A percentile compares a stretch with the other conserved stretches of the same genome.
Conservation (phyloP, 2,797 vertebrate genomes). For the Taeniopygia guttata region DNA sequence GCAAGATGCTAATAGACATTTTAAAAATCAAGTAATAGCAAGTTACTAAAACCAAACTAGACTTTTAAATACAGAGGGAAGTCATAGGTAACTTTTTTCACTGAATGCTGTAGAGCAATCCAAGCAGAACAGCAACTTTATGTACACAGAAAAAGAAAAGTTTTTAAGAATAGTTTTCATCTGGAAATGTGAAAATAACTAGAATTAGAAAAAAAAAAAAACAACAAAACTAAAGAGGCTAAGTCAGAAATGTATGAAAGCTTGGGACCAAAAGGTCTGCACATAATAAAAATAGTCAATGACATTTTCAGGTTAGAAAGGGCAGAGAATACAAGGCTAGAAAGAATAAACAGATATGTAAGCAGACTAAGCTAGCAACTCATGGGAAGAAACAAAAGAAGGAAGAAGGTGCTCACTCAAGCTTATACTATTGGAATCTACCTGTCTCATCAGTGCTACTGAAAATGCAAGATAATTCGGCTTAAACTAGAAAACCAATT, state of each 20-base stretch:
- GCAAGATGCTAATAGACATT: conserved; percentile 48
- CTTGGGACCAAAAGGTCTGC: neutral
- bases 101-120: neutral
- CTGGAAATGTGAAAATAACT: neutral
- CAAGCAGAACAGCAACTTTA: neutral
- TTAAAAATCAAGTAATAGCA: conserved; percentile 63
- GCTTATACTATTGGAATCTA: neutral
- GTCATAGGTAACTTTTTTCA: neutral
- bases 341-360: neutral
- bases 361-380: neutral
- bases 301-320: neutral
- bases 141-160: neutral
- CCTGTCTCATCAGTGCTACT: neutral
- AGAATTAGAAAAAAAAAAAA: neutral
- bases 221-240: neutral
- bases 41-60: conserved; percentile 9
- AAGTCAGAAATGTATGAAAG: neutral
- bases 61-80: neutral
- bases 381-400: fast-evolving
- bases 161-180: neutral
- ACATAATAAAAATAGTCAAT: neutral
- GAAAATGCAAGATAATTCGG: neutral
- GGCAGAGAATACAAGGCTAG: neutral
- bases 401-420: neutral
- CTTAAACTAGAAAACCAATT: neutral